Evolutionary conservation across 2,113 vertebrate species (phyloP).

Genomic region (Microtus pennsylvanicus): DNA sequence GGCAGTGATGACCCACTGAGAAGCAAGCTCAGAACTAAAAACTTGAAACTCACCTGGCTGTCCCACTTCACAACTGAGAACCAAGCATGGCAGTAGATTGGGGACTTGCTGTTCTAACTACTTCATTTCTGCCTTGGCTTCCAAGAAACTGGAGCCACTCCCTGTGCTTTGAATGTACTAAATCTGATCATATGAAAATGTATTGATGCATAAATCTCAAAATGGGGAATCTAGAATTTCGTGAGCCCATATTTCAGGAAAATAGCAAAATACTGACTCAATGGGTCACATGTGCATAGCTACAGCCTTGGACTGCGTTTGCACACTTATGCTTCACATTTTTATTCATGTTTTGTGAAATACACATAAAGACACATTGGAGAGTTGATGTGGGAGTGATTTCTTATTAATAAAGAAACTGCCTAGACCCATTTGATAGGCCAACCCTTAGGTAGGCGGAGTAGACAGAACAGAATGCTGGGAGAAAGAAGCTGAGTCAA

Average conservation of each 20-base stretch:
- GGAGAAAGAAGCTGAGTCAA: too few relatives aligned
- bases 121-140: background rate
- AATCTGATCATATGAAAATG: background rate
- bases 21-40: background rate
- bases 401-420: too few relatives aligned
- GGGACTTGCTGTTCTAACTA: background rate
- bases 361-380: background rate
- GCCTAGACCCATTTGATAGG: too few relatives aligned
- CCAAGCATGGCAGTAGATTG: background rate
- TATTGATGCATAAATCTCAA: background rate
- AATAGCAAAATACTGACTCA: background rate
- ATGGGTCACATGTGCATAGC: background rate
- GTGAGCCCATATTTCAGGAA: slow-evolving; percentile 4
- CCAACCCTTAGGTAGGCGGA: too few relatives aligned
- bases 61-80: background rate
- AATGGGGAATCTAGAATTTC: background rate
- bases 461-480: too few relatives aligned
- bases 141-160: background rate
- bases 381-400: background rate
- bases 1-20: background rate
- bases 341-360: background rate
- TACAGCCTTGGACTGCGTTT: background rate
- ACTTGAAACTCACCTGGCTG: background rate
- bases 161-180: background rate
- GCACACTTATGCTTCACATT: background rate